Conservation (phyloP, 1,140 invertebrate species). For the Platyscapa corneri region DNA sequence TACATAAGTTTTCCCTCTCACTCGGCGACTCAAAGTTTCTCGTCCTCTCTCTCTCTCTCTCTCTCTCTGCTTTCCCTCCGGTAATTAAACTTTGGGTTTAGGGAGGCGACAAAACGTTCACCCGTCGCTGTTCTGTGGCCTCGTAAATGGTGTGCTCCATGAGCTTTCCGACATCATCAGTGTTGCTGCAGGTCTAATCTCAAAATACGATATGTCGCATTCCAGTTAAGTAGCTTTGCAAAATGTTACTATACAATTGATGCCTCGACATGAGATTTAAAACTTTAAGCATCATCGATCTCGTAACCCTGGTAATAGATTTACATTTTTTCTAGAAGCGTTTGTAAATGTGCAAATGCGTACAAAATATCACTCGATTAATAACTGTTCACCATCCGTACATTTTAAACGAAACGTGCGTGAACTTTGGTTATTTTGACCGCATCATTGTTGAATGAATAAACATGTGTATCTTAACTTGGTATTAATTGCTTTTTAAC, state of each 20-base stretch:
- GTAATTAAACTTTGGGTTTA: slow-evolving; percentile 58
- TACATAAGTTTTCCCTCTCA: neutral
- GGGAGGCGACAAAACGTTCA: slow-evolving; percentile 57
- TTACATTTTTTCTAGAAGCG: no score
- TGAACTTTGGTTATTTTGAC: no score
- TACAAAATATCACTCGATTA: no score
- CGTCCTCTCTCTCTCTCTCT: slow-evolving; percentile 29
- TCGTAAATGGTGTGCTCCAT: slow-evolving; percentile 2
- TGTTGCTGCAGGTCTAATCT: neutral
- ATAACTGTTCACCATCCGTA: no score
- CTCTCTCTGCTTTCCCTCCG: slow-evolving; percentile 47
- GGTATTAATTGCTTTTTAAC: no score
- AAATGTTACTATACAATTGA: neutral
- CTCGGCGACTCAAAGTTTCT: neutral
- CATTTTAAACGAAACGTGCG: no score
- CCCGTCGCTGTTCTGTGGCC: neutral
- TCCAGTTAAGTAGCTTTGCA: neutral
- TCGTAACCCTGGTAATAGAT: no score
- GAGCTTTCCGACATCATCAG: neutral
- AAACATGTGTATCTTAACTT: no score
- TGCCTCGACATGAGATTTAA: neutral
- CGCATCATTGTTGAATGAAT: no score
- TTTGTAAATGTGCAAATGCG: no score
- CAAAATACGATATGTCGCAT: slow-evolving; percentile 30
- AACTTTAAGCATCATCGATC: neutral